These are phyloP conservation scores for Drymodes brunneopygia DNA, from an alignment of 2,113 vertebrate species.

Conservation along the genomic window DNA sequence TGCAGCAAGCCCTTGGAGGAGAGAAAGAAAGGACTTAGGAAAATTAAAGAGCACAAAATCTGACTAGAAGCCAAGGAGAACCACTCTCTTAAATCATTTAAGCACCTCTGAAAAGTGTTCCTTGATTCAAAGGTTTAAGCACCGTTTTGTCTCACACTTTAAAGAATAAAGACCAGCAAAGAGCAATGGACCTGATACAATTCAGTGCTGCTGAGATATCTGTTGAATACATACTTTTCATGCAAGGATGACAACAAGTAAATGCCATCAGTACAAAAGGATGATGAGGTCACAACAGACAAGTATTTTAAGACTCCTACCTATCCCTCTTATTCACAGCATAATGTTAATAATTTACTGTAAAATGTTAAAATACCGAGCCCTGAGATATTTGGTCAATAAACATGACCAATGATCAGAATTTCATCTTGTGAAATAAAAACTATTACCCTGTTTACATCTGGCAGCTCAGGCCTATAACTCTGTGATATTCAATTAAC, in stretches of 20 bases:
- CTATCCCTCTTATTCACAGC: not conserved
- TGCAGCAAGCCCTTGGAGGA: not conserved
- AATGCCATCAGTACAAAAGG: not conserved
- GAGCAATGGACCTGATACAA: not conserved
- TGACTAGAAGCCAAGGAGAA: not conserved
- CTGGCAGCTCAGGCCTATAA: not conserved
- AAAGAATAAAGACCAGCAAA: not conserved
- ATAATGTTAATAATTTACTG: not conserved
- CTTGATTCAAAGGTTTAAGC: not conserved
- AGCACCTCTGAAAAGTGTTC: not conserved
- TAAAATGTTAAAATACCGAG: not conserved
- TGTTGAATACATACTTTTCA: not conserved
- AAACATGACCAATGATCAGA: not conserved
- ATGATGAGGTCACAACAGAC: not conserved
- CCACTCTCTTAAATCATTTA: not conserved
- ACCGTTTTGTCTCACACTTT: not conserved
- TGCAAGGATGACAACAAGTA: not conserved
- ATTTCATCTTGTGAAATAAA: conserved; percentile 14
- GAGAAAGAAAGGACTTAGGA: not conserved
- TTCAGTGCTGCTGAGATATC: not conserved
- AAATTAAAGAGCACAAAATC: conserved; percentile 2
- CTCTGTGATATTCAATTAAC: conserved; percentile 36
- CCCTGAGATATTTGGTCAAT: not conserved
- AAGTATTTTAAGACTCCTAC: not conserved
- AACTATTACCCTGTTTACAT: not conserved